phyloP scores from a whole-genome alignment of 2,113 vertebrate genomes.

The Marmota monax region DNA sequence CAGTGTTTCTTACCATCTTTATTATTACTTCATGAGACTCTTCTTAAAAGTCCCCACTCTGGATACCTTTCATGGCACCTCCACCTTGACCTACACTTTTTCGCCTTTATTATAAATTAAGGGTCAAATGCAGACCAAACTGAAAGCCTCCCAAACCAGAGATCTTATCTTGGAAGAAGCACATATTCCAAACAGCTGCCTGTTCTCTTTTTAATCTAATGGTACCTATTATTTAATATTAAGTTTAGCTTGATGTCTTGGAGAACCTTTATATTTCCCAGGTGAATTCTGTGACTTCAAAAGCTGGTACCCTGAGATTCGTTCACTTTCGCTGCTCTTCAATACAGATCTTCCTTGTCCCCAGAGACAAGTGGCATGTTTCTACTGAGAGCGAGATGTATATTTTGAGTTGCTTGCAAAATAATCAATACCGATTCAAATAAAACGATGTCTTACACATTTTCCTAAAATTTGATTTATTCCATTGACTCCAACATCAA shows the following conservation, averaged over 20 bases:
- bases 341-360: not conserved
- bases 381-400: not conserved
- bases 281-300: not conserved
- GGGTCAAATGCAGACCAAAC: not conserved
- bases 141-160: not conserved
- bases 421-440: not conserved
- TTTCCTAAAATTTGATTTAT: not conserved
- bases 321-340: not conserved
- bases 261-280: not conserved
- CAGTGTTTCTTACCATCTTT: not conserved
- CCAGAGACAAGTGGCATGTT: not conserved
- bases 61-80: not conserved
- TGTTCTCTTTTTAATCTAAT: not conserved
- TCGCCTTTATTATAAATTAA: not conserved
- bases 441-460: not conserved
- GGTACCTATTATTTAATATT: not conserved
- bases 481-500: not conserved
- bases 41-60: not conserved
- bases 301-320: not conserved
- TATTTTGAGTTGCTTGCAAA: not conserved
- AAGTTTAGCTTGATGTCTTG: not conserved
- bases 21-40: not conserved
- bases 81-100: not conserved
- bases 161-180: not conserved
- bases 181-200: not conserved